A percentile compares a stretch with the other conserved stretches of the same genome.
Evolutionary conservation across 2,113 vertebrate species (phyloP).

Genomic region (Heloderma charlesbogerti): DNA sequence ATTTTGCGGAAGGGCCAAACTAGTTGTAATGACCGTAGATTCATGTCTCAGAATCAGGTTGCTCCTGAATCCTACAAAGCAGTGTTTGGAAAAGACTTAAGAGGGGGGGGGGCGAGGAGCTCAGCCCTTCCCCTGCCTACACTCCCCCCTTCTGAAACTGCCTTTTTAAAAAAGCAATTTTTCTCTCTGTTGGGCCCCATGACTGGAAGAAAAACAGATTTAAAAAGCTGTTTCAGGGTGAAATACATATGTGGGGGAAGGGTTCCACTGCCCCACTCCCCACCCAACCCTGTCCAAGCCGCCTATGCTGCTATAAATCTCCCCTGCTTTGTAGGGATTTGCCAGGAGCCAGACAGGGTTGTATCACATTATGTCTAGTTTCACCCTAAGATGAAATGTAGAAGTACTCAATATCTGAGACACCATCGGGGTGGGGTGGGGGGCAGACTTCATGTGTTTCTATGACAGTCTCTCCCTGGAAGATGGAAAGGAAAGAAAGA

Average conservation of each 20-base stretch:
- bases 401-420: constrained; percentile 35
- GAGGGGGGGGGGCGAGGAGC: background rate
- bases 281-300: background rate
- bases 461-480: background rate
- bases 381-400: background rate
- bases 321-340: background rate
- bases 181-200: background rate
- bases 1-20: constrained; percentile 12
- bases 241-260: background rate
- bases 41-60: too few relatives aligned
- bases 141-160: background rate
- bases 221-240: background rate
- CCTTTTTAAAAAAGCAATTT: constrained; percentile 8
- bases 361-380: background rate
- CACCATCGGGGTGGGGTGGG: constrained; percentile 12
- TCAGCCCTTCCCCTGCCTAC: background rate
- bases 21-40: background rate
- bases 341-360: background rate
- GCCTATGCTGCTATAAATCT: background rate
- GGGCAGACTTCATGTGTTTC: constrained; percentile 7
- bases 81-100: background rate
- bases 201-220: background rate
- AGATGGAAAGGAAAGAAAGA: background rate
- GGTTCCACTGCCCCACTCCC: too few relatives aligned
- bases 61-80: background rate